phyloP scores from a whole-genome alignment of 37 sponge, comb jelly and placozoan species.

The Spongilla lacustris region DNA sequence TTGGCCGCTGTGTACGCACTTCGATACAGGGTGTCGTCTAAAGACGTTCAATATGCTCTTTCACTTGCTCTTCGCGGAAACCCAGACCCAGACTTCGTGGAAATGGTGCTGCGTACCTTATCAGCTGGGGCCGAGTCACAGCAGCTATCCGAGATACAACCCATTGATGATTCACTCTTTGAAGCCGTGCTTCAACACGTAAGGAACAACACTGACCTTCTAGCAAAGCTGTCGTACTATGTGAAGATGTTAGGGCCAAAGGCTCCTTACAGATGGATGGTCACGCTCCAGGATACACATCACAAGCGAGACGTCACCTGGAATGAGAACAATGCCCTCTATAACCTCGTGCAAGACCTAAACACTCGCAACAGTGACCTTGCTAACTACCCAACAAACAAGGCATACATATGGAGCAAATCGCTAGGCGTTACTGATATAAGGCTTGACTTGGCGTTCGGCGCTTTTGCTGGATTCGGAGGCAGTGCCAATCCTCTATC shows the following conservation, averaged over 20 bases:
- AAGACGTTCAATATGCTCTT: not conserved
- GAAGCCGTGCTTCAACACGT: not conserved
- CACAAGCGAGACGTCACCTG: not conserved
- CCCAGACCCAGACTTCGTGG: not conserved
- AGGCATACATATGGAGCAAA: constrained; percentile 67
- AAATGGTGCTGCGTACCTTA: not conserved
- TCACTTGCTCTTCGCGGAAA: not conserved
- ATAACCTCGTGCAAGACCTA: constrained; percentile 54
- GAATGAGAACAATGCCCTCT: not conserved
- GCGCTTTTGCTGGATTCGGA: constrained; percentile 50
- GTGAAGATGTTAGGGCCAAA: not conserved
- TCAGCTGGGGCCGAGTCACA: not conserved
- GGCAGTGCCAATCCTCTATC: not conserved
- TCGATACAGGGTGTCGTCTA: not conserved
- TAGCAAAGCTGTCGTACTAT: not conserved
- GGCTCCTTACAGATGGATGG: not conserved
- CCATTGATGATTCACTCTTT: not conserved
- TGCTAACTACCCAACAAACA: constrained; percentile 49
- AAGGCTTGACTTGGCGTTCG: constrained; percentile 45
- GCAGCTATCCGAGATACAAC: not conserved
- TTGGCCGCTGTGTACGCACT: constrained; percentile 42
- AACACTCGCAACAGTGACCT: constrained; percentile 37
- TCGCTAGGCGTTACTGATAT: constrained; percentile 41
- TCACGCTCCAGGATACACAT: not conserved
- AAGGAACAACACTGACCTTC: not conserved